Base-by-base conservation (phyloP, 2,113 vertebrate genomes). In the Xiphophorus hellerii region DNA sequence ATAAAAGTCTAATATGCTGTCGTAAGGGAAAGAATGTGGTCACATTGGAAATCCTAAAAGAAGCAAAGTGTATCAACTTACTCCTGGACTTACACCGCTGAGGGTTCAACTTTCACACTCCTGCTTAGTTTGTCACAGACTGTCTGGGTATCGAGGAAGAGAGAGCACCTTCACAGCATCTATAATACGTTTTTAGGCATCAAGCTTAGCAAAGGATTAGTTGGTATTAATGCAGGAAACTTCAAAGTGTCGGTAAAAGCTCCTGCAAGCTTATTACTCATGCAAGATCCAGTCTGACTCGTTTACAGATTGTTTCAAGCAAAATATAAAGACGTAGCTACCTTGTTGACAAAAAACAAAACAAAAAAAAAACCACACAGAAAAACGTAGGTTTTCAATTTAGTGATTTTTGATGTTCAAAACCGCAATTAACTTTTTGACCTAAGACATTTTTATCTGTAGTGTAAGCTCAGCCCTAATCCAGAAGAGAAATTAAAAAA, bases 31-130 rank as follows among this genome's bases (percentile, higher is more conserved):
- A 65, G 33, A 28, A 71, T 64, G 35, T 30, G 8, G 27, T 29
- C 68, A 71, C 31, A 30, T 64, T 74, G 67, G 30, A 79, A 22
- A 64, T 73, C 62, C 12, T 70, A 1, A 37, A 60, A n/a, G n/a
- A 37, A 67, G 17, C 9, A 25, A 71, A 61, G 37, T 68, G 20
- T 42, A 51, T 61, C 30, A 14, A 58, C 65, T 77, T 61, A 74
- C 30, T 5, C 35, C 35, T 37, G 28, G 51, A 35, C 54, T 58
- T 48, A 30, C 61, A 37, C 30, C 29, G 6, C 35, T 51, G 8
- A 73, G 33, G 71, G 71, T 39, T 80, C 63, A 69, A n/a, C 4
- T 62, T 54, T 68, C 62, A 66, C 5, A 5, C 11, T 72, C 48
- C 8, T 28, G 3, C 65, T 70, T 27, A 31, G 27, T 54, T 54